Evolutionary conservation across 2,797 vertebrate genomes (phyloP).

Genomic region (Anolis apletophallus): DNA sequence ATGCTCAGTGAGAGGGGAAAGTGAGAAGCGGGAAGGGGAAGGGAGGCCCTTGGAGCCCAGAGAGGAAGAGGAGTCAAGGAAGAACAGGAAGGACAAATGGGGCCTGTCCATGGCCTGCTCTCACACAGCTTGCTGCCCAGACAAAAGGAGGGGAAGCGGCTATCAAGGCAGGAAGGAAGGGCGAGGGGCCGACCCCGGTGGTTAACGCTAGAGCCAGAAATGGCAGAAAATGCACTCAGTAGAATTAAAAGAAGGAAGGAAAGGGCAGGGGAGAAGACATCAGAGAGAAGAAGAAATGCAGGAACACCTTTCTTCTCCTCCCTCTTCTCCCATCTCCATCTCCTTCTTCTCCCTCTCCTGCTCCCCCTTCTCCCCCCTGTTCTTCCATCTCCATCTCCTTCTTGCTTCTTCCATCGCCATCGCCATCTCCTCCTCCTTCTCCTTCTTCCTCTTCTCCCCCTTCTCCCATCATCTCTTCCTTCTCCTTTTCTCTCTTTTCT

Average conservation of each 20-base stretch:
- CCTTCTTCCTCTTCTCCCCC: too few relatives aligned
- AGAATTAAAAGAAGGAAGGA: neutral
- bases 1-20: neutral
- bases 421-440: too few relatives aligned
- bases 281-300: neutral
- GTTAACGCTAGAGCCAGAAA: neutral
- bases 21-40: constrained; percentile 3
- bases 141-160: constrained; percentile 5
- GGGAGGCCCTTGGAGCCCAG: neutral
- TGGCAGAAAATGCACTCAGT: neutral
- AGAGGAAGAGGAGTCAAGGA: constrained; percentile 9
- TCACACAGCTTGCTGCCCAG: neutral
- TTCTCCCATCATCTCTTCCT: too few relatives aligned
- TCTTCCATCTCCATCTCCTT: too few relatives aligned
- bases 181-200: neutral
- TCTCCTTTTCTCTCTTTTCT: too few relatives aligned
- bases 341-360: too few relatives aligned
- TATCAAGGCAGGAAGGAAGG: constrained; percentile 11
- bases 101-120: neutral
- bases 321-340: too few relatives aligned
- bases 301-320: too few relatives aligned
- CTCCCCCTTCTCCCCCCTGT: too few relatives aligned
- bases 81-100: constrained; percentile 12
- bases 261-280: neutral
- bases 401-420: too few relatives aligned